Evolutionary conservation across 2,888 invertebrate genomes (phyloP).

Genomic region (Agrochola macilenta): DNA sequence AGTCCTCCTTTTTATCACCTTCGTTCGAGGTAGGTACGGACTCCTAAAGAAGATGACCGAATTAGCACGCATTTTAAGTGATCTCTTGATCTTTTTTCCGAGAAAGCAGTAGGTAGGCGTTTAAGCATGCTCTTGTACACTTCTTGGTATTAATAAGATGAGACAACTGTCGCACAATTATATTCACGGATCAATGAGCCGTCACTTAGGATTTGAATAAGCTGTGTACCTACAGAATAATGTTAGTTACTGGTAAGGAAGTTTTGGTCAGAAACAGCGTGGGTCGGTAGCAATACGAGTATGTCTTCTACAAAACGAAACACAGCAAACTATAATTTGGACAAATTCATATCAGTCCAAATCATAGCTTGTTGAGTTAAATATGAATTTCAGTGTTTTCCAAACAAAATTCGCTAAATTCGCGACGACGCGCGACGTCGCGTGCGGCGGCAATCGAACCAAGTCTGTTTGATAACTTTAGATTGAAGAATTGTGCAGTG

Average conservation of each 20-base stretch:
- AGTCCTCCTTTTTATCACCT: not conserved
- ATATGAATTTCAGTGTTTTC: too few species aligned
- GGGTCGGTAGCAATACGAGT: not conserved
- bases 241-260: not conserved
- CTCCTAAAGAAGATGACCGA: not conserved
- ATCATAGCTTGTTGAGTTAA: too few species aligned
- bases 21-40: not conserved
- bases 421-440: too few species aligned
- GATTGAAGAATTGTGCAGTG: too few species aligned
- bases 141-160: slow-evolving; percentile 51
- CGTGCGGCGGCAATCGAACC: too few species aligned
- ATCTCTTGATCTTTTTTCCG: slow-evolving; percentile 28
- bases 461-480: too few species aligned
- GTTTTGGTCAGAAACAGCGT: not conserved
- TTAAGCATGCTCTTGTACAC: slow-evolving; percentile 14
- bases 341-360: not conserved
- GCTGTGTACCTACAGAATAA: not conserved
- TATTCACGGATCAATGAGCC: slow-evolving; percentile 69
- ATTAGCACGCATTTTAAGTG: slow-evolving; percentile 5
- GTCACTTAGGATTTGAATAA: slow-evolving; percentile 54
- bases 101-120: slow-evolving; percentile 31
- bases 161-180: slow-evolving; percentile 59
- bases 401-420: too few species aligned
- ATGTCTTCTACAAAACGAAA: not conserved
- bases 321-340: not conserved